Percentiles rank a stretch among this genome's conserved stretches.
Conservation (phyloP, 1,140 invertebrate species). For the Cydia pomonella region DNA sequence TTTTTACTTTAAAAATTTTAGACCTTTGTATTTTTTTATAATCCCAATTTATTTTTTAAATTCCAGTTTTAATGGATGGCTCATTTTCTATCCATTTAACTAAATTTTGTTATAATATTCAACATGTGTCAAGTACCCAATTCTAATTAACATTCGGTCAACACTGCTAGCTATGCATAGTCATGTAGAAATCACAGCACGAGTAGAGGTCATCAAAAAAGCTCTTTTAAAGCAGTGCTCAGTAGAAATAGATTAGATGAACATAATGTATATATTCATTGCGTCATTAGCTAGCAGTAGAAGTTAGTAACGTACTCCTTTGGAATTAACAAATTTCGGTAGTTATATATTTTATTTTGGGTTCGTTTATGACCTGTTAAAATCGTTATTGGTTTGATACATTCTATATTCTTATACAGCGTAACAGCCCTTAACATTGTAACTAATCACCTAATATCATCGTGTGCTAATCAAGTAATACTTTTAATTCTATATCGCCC, state of each 20-base stretch:
- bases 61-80: no score
- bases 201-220: conserved; percentile 20
- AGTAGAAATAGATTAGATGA: not conserved
- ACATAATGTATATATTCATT: conserved; percentile 13
- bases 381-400: not conserved
- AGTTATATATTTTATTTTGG: not conserved
- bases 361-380: not conserved
- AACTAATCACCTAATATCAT: conserved; percentile 11
- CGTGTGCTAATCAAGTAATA: not conserved
- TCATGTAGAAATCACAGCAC: conserved; percentile 18
- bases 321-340: not conserved
- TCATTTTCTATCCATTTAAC: no score
- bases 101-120: no score
- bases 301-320: not conserved
- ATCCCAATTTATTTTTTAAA: no score
- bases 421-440: not conserved
- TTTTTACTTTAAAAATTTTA: no score
- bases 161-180: not conserved
- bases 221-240: conserved; percentile 28
- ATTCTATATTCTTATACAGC: not conserved
- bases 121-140: no score
- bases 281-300: not conserved
- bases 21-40: no score
- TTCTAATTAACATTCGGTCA: no score
- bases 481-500: not conserved